phyloP scores from a whole-genome alignment of 2,888 invertebrate species.

The Limenitis camilla region DNA sequence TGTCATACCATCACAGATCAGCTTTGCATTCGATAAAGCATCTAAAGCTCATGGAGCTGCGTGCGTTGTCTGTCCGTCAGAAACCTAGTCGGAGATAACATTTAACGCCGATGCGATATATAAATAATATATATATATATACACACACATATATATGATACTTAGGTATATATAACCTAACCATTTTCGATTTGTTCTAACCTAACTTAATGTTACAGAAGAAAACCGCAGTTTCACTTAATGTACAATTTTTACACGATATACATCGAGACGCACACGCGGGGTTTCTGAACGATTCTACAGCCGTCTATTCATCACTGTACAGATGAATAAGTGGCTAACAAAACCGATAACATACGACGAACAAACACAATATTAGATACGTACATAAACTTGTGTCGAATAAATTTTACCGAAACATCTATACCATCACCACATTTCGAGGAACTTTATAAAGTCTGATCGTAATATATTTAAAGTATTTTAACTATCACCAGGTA shows the following conservation, averaged over 20 bases:
- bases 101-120: background rate
- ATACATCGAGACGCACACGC: constrained; percentile 13
- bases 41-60: constrained; percentile 45
- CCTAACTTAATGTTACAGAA: constrained; percentile 3
- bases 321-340: background rate
- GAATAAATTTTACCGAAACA: constrained; percentile 4
- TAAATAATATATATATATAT: background rate
- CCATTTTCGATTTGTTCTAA: background rate
- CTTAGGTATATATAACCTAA: too few relatives aligned
- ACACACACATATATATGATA: background rate
- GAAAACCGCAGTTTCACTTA: constrained; percentile 29
- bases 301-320: background rate
- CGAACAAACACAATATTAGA: background rate
- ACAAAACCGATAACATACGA: constrained; percentile 1
- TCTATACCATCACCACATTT: constrained; percentile 39
- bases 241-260: constrained; percentile 7
- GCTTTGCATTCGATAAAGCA: constrained; percentile 61
- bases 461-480: constrained; percentile 15
- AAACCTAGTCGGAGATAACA: background rate
- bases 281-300: constrained; percentile 9
- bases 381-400: constrained; percentile 5
- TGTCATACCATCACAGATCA: constrained; percentile 70
- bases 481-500: constrained; percentile 29
- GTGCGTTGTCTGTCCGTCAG: constrained; percentile 21
- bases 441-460: constrained; percentile 49